Evolutionary conservation across 2,797 vertebrate genomes (phyloP), one percentile per base, ranked within the genome.

Genomic region (Chelon labrosus): DNA sequence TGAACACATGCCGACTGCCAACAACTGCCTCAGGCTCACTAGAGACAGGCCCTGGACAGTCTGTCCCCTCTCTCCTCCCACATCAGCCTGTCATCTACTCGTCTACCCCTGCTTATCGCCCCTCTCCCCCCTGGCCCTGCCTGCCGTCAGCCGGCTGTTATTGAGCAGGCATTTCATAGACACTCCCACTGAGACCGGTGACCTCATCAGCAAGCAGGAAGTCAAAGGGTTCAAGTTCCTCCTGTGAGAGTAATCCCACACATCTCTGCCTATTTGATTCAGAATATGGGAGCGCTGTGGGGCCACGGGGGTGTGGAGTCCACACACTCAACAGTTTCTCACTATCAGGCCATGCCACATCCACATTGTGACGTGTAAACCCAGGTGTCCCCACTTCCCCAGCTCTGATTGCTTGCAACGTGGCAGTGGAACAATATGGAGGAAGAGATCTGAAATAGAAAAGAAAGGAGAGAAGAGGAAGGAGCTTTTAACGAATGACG

Each of bases 161-260:
- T 79, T 88, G 88, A 90, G 70, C 91, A 88, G 89, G 90, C 91
- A 86, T 93, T 94, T 94, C 84, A 84, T 91, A 92, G 89, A 94
- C 91, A 80, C 90, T 94, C 93, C 94, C 92, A 78, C 74, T 60
- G 89, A 94, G 93, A 94, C 89, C 47, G 72, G 87, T 94, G 95
- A 95, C 91, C 92, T 95, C 94, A 95, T 92, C 92, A 91, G 79
- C n/a, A n/a, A 89, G 88, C 94, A 94, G 95, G 94, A 95, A 95
- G 92, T 94, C 85, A 85, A 86, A 84, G 90, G 93, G 90, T 92
- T 95, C 90, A 89, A 91, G 93, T 94, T 94, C 92, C 91, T 85
- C 91, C 88, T 91, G 79, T 85, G 92, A 95, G 94, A 93, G 87
- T 79, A 84, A 91, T 92, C 93, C 94, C 93, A 94, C 93, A 93